These are phyloP conservation scores for Campylorhamphus procurvoides DNA, from an alignment of 2,113 vertebrate species.

Conservation along the genomic window DNA sequence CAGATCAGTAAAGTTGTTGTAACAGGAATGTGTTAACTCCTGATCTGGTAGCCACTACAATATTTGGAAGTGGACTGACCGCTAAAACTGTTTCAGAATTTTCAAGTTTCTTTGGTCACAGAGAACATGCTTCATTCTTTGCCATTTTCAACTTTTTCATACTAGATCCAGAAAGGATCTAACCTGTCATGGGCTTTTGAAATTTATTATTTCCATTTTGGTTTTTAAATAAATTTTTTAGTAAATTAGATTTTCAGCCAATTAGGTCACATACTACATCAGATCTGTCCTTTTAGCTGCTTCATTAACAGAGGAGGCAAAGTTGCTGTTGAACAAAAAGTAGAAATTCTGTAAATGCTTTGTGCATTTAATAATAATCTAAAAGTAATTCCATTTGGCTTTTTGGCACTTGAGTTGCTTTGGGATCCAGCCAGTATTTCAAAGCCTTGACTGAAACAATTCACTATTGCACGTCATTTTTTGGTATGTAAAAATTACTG, in stretches of 20 bases:
- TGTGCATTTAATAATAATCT: neutral
- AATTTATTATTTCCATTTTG: neutral
- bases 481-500: neutral
- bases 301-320: neutral
- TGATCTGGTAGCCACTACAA: neutral
- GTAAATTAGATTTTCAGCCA: neutral
- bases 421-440: slow-evolving; percentile 3
- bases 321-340: neutral
- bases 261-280: neutral
- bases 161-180: neutral
- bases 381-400: neutral
- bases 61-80: neutral
- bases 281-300: neutral
- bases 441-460: neutral
- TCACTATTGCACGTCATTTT: neutral
- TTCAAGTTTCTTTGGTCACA: neutral
- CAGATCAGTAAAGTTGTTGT: neutral
- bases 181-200: neutral
- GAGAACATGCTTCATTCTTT: neutral
- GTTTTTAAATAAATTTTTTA: neutral
- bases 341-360: neutral
- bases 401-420: neutral
- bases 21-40: neutral
- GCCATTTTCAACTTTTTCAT: neutral
- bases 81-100: neutral